Conservation (phyloP, 1,140 invertebrate species). For the Harpegnathos saltator region DNA sequence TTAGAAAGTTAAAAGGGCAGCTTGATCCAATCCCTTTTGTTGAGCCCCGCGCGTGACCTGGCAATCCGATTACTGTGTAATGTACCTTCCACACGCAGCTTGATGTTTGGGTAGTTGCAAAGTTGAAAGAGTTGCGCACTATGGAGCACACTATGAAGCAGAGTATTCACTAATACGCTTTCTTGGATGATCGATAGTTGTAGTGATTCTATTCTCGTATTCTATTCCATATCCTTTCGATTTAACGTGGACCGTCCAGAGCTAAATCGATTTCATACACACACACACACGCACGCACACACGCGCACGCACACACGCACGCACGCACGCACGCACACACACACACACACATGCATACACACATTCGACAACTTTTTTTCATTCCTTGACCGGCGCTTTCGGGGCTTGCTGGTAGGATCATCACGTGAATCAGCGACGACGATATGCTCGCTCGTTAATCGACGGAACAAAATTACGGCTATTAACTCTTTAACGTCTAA, state of each 20-base stretch:
- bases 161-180: too few relatives aligned
- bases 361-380: background rate
- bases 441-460: constrained; percentile 61
- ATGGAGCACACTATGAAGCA: too few relatives aligned
- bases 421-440: constrained; percentile 21
- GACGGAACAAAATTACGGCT: constrained; percentile 65
- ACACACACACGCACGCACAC: too few relatives aligned
- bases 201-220: too few relatives aligned
- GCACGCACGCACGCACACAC: too few relatives aligned
- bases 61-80: constrained; percentile 36
- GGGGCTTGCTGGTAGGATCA: constrained; percentile 1
- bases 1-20: background rate
- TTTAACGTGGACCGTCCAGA: background rate
- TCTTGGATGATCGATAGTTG: too few relatives aligned
- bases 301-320: too few relatives aligned
- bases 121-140: too few relatives aligned
- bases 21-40: constrained; percentile 8
- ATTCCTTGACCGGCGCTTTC: background rate
- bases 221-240: too few relatives aligned
- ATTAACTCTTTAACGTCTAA: constrained; percentile 69
- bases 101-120: too few relatives aligned
- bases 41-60: constrained; percentile 3
- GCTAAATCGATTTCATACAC: background rate
- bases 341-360: too few relatives aligned
- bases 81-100: constrained; percentile 24